Evolutionary conservation across 1,140 invertebrate genomes (phyloP).

Genomic region (Tetramorium alpestre): DNA sequence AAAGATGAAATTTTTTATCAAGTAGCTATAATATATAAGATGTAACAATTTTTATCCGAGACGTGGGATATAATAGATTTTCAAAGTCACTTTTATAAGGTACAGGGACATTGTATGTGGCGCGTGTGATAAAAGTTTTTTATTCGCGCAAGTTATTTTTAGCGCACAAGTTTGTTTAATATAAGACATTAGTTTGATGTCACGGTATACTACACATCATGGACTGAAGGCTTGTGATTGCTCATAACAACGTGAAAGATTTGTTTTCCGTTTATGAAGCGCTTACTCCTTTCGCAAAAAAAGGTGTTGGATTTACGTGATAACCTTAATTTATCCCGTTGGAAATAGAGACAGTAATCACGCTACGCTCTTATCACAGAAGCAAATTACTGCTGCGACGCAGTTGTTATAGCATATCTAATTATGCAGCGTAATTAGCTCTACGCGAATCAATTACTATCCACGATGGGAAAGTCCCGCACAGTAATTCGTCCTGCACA

Average conservation of each 20-base stretch:
- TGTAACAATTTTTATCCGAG: neutral
- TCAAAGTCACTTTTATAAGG: neutral
- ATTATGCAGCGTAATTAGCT: conserved; percentile 68
- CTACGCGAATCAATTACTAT: conserved; percentile 67
- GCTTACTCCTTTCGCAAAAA: conserved; percentile 51
- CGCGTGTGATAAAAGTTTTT: conserved; percentile 48
- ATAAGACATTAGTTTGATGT: conserved; percentile 40
- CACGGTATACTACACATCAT: neutral
- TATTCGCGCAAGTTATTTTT: conserved; percentile 55
- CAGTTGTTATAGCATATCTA: conserved; percentile 55
- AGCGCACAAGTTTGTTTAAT: conserved; percentile 61
- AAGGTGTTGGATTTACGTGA: conserved; percentile 57
- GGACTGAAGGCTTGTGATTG: conserved; percentile 17
- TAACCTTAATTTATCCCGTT: conserved; percentile 64
- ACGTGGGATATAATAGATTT: neutral
- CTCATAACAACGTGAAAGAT: conserved; percentile 24
- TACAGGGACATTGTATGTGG: neutral
- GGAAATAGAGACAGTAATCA: conserved; percentile 66
- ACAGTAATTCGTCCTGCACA: conserved; percentile 35
- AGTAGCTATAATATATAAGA: neutral
- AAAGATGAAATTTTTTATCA: neutral
- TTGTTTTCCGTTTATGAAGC: conserved; percentile 40
- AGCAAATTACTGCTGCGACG: conserved; percentile 63
- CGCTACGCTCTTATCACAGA: conserved; percentile 61
- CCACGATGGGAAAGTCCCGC: conserved; percentile 9